Evolutionary conservation across 2,797 vertebrate genomes (phyloP).

Genomic region (Rhyacichthys aspro): DNA sequence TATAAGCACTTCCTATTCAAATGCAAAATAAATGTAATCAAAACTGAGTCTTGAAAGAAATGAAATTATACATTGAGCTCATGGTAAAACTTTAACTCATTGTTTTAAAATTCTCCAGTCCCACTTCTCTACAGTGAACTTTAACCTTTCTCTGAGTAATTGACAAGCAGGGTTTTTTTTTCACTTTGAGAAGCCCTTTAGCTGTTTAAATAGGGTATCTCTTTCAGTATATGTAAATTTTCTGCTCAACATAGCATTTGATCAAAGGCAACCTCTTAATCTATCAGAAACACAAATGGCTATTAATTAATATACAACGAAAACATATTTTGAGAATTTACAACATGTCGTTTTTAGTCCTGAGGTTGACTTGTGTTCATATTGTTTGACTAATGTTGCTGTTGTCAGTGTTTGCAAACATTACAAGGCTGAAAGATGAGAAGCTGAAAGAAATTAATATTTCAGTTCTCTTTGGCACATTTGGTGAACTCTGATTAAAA

Average conservation of each 20-base stretch:
- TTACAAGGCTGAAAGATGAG: not conserved
- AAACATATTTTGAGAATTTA: constrained; percentile 55
- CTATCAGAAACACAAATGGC: constrained; percentile 39
- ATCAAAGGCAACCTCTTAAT: constrained; percentile 53
- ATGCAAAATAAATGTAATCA: too few relatives aligned
- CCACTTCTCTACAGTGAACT: not conserved
- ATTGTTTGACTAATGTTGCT: not conserved
- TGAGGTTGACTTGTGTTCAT: constrained; percentile 29
- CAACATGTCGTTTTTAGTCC: constrained; percentile 54
- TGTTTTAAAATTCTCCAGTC: not conserved
- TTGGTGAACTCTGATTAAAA: constrained; percentile 6
- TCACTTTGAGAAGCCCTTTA: constrained; percentile 1
- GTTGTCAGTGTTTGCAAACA: not conserved
- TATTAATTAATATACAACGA: constrained; percentile 57
- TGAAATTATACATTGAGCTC: too few relatives aligned
- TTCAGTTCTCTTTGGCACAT: constrained; percentile 58
- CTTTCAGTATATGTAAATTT: constrained; percentile 22
- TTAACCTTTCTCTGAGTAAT: constrained; percentile 15
- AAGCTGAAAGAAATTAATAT: not conserved
- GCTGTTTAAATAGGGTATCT: constrained; percentile 8
- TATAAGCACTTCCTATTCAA: not conserved
- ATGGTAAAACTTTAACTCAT: not conserved
- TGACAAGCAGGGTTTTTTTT: not conserved
- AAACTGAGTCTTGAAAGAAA: too few relatives aligned
- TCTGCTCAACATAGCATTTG: constrained; percentile 31